Base-by-base conservation (phyloP, 2,113 vertebrate genomes). In the Siphamia tubifer region DNA sequence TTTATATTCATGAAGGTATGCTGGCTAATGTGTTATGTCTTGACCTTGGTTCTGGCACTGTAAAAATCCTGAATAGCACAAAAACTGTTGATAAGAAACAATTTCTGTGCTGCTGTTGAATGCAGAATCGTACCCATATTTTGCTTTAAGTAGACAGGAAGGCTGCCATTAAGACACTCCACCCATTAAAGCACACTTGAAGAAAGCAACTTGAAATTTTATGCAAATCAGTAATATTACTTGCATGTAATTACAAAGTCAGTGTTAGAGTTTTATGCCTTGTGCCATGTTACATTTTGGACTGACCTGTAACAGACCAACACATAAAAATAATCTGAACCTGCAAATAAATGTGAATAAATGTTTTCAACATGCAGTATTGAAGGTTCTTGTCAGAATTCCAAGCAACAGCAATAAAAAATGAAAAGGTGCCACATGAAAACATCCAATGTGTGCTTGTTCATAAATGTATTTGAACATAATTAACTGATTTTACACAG, bases 21-120 rank as follows among this genome's bases (percentile, higher is more conserved):
- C 30, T n/a, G 27, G 32, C 45, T 40, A 44, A 9, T 56, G 25
- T 54, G 58, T 45, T 60, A 34, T 36, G 53, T 49, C 16, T 21
- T 40, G 65, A 75, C 66, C 56, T 61, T 70, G 52, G 39, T 28
- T 28, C 52, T 8, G 9, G 25, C 44, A 6, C 32, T 27, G 54
- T 45, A 17, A 45, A 78, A 56, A 19, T 27, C 42, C 16, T 7
- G 35, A 66, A 24, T 27, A 31, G 44, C 32, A 44, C 3, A 34
- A n/a, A n/a, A n/a, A n/a, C n/a, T n/a, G n/a, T n/a, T n/a, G n/a
- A n/a, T n/a, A n/a, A 34, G 8, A 34, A 5, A 11, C 9, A 5
- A 7, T 30, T 3, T 6, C 10, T 30, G 10, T 30, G 28, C 28
- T 30, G 6, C 28, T 7, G 4, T 42, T 16, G 47, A 47, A 51